Evolutionary conservation across 2,797 vertebrate species (phyloP).

Genomic region (Melanotaenia trifasciata): DNA sequence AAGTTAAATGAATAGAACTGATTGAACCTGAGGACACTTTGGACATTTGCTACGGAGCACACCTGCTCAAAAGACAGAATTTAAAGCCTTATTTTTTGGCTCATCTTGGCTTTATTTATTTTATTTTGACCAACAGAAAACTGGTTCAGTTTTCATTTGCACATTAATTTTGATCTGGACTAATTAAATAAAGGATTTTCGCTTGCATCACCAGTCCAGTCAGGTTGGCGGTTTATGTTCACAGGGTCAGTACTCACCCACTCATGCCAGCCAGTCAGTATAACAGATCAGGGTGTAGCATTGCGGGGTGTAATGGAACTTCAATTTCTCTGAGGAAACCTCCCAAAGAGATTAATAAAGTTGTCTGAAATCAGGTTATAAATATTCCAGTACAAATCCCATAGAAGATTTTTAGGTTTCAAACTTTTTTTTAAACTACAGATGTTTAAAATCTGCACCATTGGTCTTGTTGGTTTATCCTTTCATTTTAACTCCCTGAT

Average conservation of each 20-base stretch:
- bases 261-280: neutral
- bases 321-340: too few species aligned
- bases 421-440: neutral
- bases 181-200: neutral
- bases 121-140: neutral
- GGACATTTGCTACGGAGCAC: neutral
- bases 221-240: neutral
- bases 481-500: conserved; percentile 38
- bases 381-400: neutral
- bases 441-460: conserved; percentile 19
- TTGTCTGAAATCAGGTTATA: neutral
- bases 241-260: neutral
- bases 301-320: too few species aligned
- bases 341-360: too few species aligned
- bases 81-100: neutral
- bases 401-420: neutral
- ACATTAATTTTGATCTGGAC: neutral
- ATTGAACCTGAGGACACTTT: neutral
- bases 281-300: too few species aligned
- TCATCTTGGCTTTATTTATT: neutral
- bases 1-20: neutral
- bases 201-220: neutral
- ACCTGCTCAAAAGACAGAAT: neutral
- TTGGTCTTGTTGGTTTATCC: conserved; percentile 26
- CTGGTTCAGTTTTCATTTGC: neutral